Conservation (phyloP, 2,888 invertebrate species). For the Omphaloscelis lunosa region DNA sequence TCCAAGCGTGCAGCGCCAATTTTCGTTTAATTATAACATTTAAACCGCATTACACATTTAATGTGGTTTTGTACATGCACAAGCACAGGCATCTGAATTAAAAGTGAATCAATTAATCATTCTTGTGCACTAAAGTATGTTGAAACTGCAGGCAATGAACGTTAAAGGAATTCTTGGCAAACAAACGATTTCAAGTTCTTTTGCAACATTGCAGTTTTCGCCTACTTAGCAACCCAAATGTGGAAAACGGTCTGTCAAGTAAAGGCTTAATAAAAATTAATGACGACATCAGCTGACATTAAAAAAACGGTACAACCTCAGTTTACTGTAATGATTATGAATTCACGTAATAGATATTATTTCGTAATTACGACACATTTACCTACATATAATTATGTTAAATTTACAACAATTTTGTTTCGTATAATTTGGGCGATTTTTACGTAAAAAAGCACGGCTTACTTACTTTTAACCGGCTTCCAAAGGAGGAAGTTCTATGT, state of each 20-base stretch:
- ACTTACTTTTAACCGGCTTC: slow-evolving; percentile 14
- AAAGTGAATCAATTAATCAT: slow-evolving; percentile 33
- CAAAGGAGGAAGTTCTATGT: too few species aligned
- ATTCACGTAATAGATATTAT: slow-evolving; percentile 58
- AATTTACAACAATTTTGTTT: slow-evolving; percentile 54
- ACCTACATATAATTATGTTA: slow-evolving; percentile 56
- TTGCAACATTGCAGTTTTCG: slow-evolving; percentile 67
- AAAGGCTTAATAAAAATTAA: slow-evolving; percentile 41
- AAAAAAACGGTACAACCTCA: slow-evolving; percentile 28
- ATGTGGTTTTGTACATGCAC: slow-evolving; percentile 9
- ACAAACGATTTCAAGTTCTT: slow-evolving; percentile 55
- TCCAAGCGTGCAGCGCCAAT: slow-evolving; percentile 71
- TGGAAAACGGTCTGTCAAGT: slow-evolving; percentile 45
- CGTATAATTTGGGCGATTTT: slow-evolving; percentile 48
- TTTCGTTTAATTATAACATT: slow-evolving; percentile 70
- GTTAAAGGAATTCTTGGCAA: slow-evolving; percentile 58
- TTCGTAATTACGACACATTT: slow-evolving; percentile 57
- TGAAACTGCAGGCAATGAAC: slow-evolving; percentile 54
- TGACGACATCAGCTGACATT: slow-evolving; percentile 41
- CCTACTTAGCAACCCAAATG: slow-evolving; percentile 62
- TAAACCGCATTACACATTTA: slow-evolving; percentile 46
- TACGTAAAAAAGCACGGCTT: slow-evolving; percentile 40
- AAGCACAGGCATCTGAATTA: slow-evolving; percentile 11
- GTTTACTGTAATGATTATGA: slow-evolving; percentile 41
- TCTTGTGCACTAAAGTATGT: slow-evolving; percentile 41